A percentile compares a stretch with the other conserved stretches of the same genome.
phyloP scores from a whole-genome alignment of 1,140 invertebrate species.

The Steinernema feltiae region DNA sequence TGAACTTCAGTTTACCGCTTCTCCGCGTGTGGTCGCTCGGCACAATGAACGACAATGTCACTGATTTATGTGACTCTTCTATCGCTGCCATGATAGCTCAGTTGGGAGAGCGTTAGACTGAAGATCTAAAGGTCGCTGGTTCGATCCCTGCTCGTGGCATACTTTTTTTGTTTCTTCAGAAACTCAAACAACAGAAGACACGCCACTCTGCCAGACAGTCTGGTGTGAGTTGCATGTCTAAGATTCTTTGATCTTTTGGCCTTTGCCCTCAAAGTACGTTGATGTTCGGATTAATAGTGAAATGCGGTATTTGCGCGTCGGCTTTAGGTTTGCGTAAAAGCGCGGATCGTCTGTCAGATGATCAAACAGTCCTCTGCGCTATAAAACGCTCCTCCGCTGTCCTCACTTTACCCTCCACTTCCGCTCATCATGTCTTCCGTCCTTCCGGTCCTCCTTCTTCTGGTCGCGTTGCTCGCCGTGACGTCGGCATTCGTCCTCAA shows the following conservation, averaged over 20 bases:
- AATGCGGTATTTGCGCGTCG: not conserved
- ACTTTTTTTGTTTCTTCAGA: not conserved
- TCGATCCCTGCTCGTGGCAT: slow-evolving; percentile 25
- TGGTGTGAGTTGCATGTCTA: too few relatives aligned
- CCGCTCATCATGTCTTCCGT: not conserved
- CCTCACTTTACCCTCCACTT: not conserved
- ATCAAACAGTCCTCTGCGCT: not conserved
- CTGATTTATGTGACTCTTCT: too few relatives aligned
- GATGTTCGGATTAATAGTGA: not conserved
- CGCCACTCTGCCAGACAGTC: too few relatives aligned
- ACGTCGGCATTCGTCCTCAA: not conserved
- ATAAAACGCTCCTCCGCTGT: not conserved
- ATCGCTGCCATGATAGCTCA: slow-evolving; percentile 30
- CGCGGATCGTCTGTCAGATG: not conserved
- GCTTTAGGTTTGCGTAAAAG: not conserved
- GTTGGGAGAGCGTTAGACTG: slow-evolving; percentile 35
- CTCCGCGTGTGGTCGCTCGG: too few relatives aligned
- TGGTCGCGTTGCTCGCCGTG: not conserved
- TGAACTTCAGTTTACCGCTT: too few relatives aligned
- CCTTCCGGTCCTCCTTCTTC: not conserved
- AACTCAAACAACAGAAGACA: too few relatives aligned
- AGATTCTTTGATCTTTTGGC: not conserved
- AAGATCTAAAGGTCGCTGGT: slow-evolving; percentile 33
- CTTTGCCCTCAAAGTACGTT: not conserved
- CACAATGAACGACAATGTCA: too few relatives aligned